These are phyloP conservation scores for Aepyceros melampus DNA, from an alignment of 2,113 vertebrate species.

Conservation along the genomic window DNA sequence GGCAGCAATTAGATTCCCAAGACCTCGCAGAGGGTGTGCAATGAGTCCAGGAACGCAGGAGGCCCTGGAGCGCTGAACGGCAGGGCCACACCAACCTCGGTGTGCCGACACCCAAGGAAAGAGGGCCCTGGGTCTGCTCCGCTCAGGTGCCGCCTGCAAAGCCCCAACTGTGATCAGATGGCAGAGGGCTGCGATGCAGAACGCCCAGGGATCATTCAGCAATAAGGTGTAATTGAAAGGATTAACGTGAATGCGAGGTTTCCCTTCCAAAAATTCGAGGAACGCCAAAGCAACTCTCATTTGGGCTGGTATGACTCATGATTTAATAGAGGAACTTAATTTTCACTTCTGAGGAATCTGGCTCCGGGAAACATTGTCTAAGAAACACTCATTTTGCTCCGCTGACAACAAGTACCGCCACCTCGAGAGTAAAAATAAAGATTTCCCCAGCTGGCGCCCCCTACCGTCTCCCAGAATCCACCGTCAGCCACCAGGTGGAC, in stretches of 20 bases:
- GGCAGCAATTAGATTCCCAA: conserved; percentile 71
- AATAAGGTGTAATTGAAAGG: conserved; percentile 78
- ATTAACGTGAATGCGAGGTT: conserved; percentile 76
- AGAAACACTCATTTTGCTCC: conserved; percentile 60
- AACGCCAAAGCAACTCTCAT: conserved; percentile 78
- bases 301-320: conserved; percentile 76
- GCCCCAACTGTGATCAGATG: conserved; percentile 45
- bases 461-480: neutral
- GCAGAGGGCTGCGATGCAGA: conserved; percentile 45
- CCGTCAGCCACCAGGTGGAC: neutral
- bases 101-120: conserved; percentile 15
- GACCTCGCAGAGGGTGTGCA: conserved; percentile 64
- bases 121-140: conserved; percentile 18
- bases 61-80: neutral
- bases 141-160: conserved; percentile 56
- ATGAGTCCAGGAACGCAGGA: conserved; percentile 59
- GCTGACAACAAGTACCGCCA: conserved; percentile 12
- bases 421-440: neutral
- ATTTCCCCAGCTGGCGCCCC: neutral
- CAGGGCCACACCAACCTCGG: neutral
- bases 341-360: conserved; percentile 79
- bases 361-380: conserved; percentile 72
- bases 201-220: conserved; percentile 69
- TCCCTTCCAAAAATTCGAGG: conserved; percentile 82
- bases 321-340: conserved; percentile 80